Evolutionary conservation across 2,113 vertebrate genomes (phyloP).

Genomic region (Chiloscyllium plagiosum): DNA sequence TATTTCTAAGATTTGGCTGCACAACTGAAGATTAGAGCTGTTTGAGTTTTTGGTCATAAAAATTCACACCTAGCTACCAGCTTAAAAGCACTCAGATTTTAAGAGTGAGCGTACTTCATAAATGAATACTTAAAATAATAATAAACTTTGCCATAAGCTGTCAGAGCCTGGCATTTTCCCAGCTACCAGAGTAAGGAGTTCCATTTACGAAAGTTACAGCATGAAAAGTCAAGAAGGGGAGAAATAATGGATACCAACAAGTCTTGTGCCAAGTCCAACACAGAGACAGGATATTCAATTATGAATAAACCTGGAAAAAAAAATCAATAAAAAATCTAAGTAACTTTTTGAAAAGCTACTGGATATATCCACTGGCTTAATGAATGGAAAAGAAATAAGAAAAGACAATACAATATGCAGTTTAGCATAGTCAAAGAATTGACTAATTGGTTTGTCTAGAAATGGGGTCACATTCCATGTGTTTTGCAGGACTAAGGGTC

Average conservation of each 20-base stretch:
- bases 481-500: neutral
- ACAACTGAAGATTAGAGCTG: neutral
- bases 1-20: neutral
- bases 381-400: neutral
- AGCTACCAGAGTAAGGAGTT: neutral
- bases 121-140: constrained; percentile 1
- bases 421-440: neutral
- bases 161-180: neutral
- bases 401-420: neutral
- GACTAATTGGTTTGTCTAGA: neutral
- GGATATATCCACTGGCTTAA: neutral
- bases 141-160: neutral
- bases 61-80: neutral
- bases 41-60: neutral
- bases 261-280: constrained; percentile 13
- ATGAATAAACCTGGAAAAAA: neutral
- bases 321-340: neutral
- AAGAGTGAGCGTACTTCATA: neutral
- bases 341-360: neutral
- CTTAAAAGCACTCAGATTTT: constrained; percentile 7
- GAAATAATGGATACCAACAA: neutral
- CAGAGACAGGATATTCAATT: neutral
- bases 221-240: neutral
- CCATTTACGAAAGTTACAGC: neutral
- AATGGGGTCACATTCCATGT: no score